Evolutionary conservation across 2,113 vertebrate species (phyloP), one percentile per base, ranked within the genome.

Genomic region (Erythrolamprus reginae): DNA sequence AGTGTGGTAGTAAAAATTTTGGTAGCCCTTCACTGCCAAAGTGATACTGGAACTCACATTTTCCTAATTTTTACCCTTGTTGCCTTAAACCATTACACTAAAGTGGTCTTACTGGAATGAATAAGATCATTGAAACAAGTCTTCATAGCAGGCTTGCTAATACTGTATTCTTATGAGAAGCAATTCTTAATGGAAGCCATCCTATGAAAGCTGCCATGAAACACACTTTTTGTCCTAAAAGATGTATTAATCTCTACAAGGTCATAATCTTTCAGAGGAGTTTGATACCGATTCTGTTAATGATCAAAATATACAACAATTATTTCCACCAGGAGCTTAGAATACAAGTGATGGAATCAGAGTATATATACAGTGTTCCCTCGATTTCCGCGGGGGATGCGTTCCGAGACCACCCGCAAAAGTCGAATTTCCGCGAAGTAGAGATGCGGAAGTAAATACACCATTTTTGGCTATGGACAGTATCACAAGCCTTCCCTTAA

Each of bases 131-230:
- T 77, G 42, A 77, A 77, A 77, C 7, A 77, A 77, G 7, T 42
- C 70, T 77, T 21, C 33, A 21, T 77, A 42, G 33, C 70, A 42
- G 33, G 42, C 89, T 94, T 92, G 58, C 42, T 91, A 88, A 91
- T 89, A n/a, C n/a, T n/a, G n/a, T n/a, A 77, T 86, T 94, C 88
- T 84, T 92, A 42, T 23, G 91, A 88, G 65, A 88, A 52, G 17
- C 87, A 8, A 58, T 91, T 48, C 55, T 23, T 28, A 3, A 33
- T 33, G 61, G 61, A 65, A 65, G 61, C 12, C 61, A 65, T 65
- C 28, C 61, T 50, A 26, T 51, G n/a, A 84, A 5, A 91, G 47
- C 17, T 42, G 13, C 48, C 58, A 45, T 38, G 52, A 88, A 88
- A 42, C 45, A 84, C 1, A 13, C 45, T 61, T 58, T 83, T 52